Evolutionary conservation across 2,797 vertebrate genomes (phyloP).

Genomic region (Catharus ustulatus): DNA sequence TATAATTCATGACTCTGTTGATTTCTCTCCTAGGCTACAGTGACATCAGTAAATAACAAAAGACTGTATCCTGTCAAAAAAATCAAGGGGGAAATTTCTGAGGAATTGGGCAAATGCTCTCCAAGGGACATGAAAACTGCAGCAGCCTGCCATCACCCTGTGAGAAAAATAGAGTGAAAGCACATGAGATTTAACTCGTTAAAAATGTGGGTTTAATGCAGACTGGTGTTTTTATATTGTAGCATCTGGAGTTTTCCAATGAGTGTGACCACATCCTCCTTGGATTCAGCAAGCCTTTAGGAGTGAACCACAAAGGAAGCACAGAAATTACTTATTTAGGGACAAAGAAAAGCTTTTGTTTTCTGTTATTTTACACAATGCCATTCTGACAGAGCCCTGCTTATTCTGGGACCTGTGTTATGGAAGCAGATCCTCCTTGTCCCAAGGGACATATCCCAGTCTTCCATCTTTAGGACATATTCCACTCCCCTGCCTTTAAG

Average conservation of each 20-base stretch:
- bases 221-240: slow-evolving; percentile 16
- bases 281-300: slow-evolving; percentile 15
- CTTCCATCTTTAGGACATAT: not conserved
- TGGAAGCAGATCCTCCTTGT: not conserved
- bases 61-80: slow-evolving; percentile 40
- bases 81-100: slow-evolving; percentile 4
- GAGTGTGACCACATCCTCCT: slow-evolving; percentile 47
- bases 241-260: slow-evolving; percentile 45
- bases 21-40: slow-evolving; percentile 65
- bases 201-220: slow-evolving; percentile 23
- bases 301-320: slow-evolving; percentile 45
- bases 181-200: slow-evolving; percentile 25
- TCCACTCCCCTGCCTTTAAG: not conserved
- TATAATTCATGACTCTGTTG: slow-evolving; percentile 52
- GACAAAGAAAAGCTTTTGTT: slow-evolving; percentile 63
- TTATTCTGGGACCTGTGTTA: slow-evolving; percentile 12
- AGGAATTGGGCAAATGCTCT: not conserved
- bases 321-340: slow-evolving; percentile 18
- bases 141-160: slow-evolving; percentile 4
- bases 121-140: not conserved
- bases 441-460: not conserved
- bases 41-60: slow-evolving; percentile 64
- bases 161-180: slow-evolving; percentile 7
- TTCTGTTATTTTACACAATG: slow-evolving; percentile 41
- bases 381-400: not conserved